Percentiles rank a stretch among this genome's conserved stretches.
phyloP scores from a whole-genome alignment of 1,140 invertebrate genomes.

The Zeugodacus cucurbitae region DNA sequence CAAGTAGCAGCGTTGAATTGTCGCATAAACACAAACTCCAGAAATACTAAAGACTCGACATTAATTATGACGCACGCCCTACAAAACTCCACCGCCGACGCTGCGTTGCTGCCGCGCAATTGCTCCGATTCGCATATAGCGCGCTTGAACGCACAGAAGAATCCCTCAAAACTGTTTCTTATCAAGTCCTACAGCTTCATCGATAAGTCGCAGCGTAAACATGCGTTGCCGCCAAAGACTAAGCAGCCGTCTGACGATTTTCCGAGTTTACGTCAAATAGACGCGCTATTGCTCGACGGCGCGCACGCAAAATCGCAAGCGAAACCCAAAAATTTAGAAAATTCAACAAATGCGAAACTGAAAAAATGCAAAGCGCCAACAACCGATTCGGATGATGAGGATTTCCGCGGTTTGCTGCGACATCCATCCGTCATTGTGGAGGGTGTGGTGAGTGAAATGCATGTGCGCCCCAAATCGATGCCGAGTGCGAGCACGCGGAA shows the following conservation, averaged over 20 bases:
- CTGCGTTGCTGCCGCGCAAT: neutral
- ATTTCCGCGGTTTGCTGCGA: slow-evolving; percentile 33
- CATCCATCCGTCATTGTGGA: slow-evolving; percentile 31
- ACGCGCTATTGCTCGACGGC: neutral
- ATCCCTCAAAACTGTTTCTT: slow-evolving; percentile 55
- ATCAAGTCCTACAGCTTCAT: slow-evolving; percentile 58
- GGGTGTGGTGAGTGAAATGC: neutral
- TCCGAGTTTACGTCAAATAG: neutral
- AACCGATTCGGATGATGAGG: slow-evolving; percentile 7
- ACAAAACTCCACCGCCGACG: neutral
- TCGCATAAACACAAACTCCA: neutral
- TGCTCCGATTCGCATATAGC: neutral
- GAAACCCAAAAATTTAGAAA: neutral
- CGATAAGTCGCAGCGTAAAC: slow-evolving; percentile 39
- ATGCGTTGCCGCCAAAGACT: neutral
- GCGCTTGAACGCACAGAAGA: slow-evolving; percentile 51
- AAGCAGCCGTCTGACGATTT: neutral
- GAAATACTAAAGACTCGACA: neutral
- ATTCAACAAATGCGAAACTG: slow-evolving; percentile 42
- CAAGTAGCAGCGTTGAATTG: neutral
- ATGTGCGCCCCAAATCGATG: slow-evolving; percentile 51
- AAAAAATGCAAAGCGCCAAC: slow-evolving; percentile 32
- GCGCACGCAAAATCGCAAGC: neutral
- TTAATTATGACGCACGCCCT: neutral
- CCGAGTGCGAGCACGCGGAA: neutral